A percentile compares a stretch with the other conserved stretches of the same genome.
Conservation (phyloP, 1,140 invertebrate genomes). For the Babylonia areolata region DNA sequence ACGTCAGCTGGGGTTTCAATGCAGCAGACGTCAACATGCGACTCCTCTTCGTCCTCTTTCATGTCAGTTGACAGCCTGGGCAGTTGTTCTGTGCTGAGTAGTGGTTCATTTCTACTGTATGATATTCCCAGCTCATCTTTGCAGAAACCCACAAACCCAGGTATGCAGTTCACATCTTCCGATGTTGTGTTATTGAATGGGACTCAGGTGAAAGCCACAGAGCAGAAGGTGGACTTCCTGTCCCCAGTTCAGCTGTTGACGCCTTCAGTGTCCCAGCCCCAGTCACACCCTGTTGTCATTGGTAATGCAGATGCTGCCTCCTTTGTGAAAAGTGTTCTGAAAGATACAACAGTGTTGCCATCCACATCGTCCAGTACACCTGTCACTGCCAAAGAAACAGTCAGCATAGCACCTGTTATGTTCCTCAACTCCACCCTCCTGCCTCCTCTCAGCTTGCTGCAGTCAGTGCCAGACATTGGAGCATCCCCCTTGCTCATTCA, state of each 20-base stretch:
- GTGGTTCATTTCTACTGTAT: not conserved
- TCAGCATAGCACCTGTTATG: not conserved
- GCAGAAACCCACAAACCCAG: not conserved
- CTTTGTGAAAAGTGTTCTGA: slow-evolving; percentile 27
- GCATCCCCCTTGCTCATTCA: not conserved
- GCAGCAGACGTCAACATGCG: not conserved
- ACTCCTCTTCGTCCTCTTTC: not conserved
- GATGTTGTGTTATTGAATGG: not conserved
- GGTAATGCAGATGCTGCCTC: not conserved
- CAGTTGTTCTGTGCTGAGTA: not conserved
- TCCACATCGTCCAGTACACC: not conserved
- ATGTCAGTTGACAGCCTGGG: not conserved
- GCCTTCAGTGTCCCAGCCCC: not conserved
- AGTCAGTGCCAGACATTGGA: not conserved
- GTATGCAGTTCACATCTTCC: not conserved
- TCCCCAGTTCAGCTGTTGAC: slow-evolving; percentile 5
- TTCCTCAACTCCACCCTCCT: not conserved
- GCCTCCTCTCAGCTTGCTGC: not conserved
- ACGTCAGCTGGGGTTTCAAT: not conserved
- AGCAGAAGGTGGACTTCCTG: not conserved
- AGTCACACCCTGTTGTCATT: slow-evolving; percentile 31
- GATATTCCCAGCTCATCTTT: not conserved
- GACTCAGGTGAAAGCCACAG: not conserved
- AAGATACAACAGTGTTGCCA: not conserved
- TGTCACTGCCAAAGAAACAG: not conserved